A percentile compares a stretch with the other conserved stretches of the same genome.
Conservation (phyloP, 2,888 invertebrate species). For the Ischnura elegans region DNA sequence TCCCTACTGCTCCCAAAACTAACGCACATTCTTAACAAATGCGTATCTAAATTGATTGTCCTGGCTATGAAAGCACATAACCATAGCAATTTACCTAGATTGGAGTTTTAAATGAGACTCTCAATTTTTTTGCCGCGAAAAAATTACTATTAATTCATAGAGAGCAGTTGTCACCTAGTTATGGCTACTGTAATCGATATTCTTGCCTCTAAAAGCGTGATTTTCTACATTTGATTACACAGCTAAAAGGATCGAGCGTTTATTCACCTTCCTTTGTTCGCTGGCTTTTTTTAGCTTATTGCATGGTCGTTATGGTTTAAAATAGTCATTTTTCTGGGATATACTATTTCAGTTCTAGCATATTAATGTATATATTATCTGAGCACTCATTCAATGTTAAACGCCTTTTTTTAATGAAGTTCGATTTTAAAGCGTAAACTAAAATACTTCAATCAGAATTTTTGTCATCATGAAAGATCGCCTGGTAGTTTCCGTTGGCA, state of each 20-base stretch:
- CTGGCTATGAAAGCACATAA: no score
- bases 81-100: not conserved
- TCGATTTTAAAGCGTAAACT: not conserved
- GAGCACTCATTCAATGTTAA: not conserved
- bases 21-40: no score
- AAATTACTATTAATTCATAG: not conserved
- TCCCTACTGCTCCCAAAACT: not conserved
- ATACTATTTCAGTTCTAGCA: no score
- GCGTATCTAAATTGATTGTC: no score
- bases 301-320: not conserved
- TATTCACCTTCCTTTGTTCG: constrained; percentile 59
- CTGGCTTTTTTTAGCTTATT: constrained; percentile 19
- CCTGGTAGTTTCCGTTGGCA: not conserved
- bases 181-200: not conserved
- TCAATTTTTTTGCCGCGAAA: no score
- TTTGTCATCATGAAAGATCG: not conserved
- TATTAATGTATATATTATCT: no score
- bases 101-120: no score
- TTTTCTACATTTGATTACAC: not conserved
- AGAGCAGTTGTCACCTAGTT: not conserved
- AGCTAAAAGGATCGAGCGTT: constrained; percentile 3
- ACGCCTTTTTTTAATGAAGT: no score
- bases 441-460: not conserved
- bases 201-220: constrained; percentile 55
- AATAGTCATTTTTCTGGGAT: not conserved